Conservation (phyloP, 2,888 invertebrate genomes). For the Papilio elwesi region DNA sequence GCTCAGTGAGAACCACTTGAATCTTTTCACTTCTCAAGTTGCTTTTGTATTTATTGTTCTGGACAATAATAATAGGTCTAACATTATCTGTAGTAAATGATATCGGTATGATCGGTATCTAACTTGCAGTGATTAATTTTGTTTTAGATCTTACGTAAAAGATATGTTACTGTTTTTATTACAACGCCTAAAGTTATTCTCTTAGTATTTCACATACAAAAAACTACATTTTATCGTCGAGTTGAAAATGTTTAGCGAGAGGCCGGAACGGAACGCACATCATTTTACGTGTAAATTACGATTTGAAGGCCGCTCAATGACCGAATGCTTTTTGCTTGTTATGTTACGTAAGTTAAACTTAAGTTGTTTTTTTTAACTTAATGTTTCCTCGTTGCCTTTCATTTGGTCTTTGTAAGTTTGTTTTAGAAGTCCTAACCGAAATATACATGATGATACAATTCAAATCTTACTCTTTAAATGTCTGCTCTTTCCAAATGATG, state of each 20-base stretch:
- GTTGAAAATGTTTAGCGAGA: neutral
- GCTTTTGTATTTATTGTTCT: neutral
- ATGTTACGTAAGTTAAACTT: neutral
- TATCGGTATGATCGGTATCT: too few relatives aligned
- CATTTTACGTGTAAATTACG: conserved; percentile 8
- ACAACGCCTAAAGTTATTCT: too few relatives aligned
- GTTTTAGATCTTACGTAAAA: too few relatives aligned
- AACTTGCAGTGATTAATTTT: too few relatives aligned
- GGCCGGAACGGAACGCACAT: conserved; percentile 15
- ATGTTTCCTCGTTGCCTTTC: neutral
- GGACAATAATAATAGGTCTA: neutral
- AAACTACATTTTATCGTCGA: too few relatives aligned
- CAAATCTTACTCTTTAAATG: neutral
- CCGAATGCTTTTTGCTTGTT: conserved; percentile 2
- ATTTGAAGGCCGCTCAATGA: neutral
- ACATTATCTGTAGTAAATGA: neutral
- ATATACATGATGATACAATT: too few relatives aligned
- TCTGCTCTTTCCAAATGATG: neutral
- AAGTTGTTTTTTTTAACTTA: neutral
- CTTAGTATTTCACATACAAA: too few relatives aligned
- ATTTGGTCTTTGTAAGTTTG: neutral
- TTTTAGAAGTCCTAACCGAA: neutral
- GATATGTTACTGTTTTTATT: too few relatives aligned
- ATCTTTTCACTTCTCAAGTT: neutral
- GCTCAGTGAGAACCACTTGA: too few relatives aligned